phyloP scores from a whole-genome alignment of 2,888 invertebrate species.

The Rotaria sp. region DNA sequence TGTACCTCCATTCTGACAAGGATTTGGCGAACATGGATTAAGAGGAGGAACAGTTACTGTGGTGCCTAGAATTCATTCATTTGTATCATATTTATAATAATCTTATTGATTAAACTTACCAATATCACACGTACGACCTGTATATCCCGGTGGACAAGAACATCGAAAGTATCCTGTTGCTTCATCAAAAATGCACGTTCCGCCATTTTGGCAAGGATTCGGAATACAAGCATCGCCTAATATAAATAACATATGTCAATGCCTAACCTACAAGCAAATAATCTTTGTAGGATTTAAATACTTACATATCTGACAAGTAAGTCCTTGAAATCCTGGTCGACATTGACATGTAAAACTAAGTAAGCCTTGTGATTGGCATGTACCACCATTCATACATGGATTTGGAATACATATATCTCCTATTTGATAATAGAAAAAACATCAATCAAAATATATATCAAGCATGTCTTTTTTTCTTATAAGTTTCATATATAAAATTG shows the following conservation, averaged over 20 bases:
- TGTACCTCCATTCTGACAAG: background rate
- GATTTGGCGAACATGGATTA: background rate
- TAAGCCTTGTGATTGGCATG: conserved; percentile 33
- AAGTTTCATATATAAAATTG: too few species aligned
- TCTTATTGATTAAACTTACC: background rate
- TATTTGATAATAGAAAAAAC: background rate
- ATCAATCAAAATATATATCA: too few species aligned
- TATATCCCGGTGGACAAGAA: conserved; percentile 38
- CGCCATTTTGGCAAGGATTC: conserved; percentile 39
- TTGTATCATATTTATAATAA: background rate
- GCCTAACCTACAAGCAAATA: too few species aligned
- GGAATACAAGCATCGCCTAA: conserved; percentile 38
- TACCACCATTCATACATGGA: conserved; percentile 40
- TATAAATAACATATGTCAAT: background rate
- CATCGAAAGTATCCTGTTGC: conserved; percentile 36
- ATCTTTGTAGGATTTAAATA: background rate
- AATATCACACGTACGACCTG: conserved; percentile 39
- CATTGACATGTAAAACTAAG: conserved; percentile 34
- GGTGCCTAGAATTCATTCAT: background rate
- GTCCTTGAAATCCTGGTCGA: conserved; percentile 37
- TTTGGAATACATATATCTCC: conserved; percentile 41
- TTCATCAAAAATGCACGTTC: conserved; percentile 34
- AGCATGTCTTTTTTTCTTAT: too few species aligned
- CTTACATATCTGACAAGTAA: conserved; percentile 39
- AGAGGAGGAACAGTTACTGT: background rate